Base-by-base conservation (phyloP, 2,888 invertebrate species). In the Ennomos fuscantarius region DNA sequence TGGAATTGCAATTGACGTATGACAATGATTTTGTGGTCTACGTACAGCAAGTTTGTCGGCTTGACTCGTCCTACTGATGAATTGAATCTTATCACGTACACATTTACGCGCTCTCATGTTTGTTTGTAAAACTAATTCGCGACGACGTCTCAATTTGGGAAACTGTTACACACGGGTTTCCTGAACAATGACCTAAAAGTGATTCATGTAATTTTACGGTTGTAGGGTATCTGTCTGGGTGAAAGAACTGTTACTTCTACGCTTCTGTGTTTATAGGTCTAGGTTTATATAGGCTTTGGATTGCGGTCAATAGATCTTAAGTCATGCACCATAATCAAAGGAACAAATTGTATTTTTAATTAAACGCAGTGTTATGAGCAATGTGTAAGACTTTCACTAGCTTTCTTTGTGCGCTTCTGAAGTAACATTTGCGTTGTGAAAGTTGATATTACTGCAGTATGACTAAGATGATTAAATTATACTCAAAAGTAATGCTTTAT, bases 181-280 rank as follows among this genome's bases (percentile, higher is more conserved):
- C 75, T 83, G 82, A 85, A 88, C 84, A 80, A 77, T 84, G 88
- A 83, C 84, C 87, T 87, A 82, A 85, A 86, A 84, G 76, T 89
- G 87, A 89, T 74, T 90, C 89, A 88, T 45, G 24, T 69, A 86
- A 67, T 77, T 81, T 83, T 82, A 81, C 84, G 73, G 77, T 77
- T 74, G 70, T 70, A 68, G 72, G 70, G 78, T 76, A 72, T 66
- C 65, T 62, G 74, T 74, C 74, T 72, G 67, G n/a, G 65, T 49
- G 51, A 13, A 60, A 68, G 48, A 65, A 79, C 83, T 79, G 79
- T 81, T 81, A 79, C 63, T 68, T 74, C 78, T 42, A 62, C 73
- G 63, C 64, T 37, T 57, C 61, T 71, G 69, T 70, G 76, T 79
- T 71, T 81, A 61, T 78, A 66, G 81, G 83, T 79, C 77, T 77